Evolutionary conservation across 2,888 invertebrate genomes (phyloP).

Genomic region (Drosophila neutralis): DNA sequence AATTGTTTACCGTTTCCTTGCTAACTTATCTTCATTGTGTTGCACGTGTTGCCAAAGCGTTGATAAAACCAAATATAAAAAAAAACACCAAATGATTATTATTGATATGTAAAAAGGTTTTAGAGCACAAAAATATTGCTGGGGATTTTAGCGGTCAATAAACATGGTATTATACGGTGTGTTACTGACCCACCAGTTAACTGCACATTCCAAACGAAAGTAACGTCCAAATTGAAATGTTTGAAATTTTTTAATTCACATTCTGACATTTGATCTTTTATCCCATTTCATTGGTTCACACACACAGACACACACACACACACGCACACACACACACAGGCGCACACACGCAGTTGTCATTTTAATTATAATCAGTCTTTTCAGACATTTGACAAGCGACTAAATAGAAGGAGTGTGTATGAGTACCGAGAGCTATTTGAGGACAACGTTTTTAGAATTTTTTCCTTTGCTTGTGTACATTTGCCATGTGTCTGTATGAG

Average conservation of each 20-base stretch:
- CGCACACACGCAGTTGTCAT: slow-evolving; percentile 25
- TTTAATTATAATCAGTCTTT: slow-evolving; percentile 56
- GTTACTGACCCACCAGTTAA: slow-evolving; percentile 23
- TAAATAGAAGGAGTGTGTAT: slow-evolving; percentile 62
- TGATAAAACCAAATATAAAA: not conserved
- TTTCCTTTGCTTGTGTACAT: slow-evolving; percentile 44
- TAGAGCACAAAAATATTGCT: not conserved
- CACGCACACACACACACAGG: not conserved
- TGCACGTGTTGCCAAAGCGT: slow-evolving; percentile 14
- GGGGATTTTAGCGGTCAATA: not conserved
- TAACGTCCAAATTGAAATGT: not conserved
- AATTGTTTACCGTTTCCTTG: slow-evolving; percentile 5
- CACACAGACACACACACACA: not conserved
- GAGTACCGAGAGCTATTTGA: slow-evolving; percentile 53
- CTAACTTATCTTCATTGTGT: slow-evolving; percentile 14
- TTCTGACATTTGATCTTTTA: slow-evolving; percentile 38
- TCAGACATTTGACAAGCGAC: slow-evolving; percentile 59
- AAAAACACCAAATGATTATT: not conserved
- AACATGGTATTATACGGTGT: not conserved
- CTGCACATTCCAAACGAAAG: not conserved
- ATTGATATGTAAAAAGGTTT: not conserved
- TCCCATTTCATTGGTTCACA: slow-evolving; percentile 20
- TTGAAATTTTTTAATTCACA: not conserved
- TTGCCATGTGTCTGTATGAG: not conserved
- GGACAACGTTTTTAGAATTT: slow-evolving; percentile 64